phyloP scores from a whole-genome alignment of 2,797 vertebrate genomes.

The Bovichtus diacanthus region DNA sequence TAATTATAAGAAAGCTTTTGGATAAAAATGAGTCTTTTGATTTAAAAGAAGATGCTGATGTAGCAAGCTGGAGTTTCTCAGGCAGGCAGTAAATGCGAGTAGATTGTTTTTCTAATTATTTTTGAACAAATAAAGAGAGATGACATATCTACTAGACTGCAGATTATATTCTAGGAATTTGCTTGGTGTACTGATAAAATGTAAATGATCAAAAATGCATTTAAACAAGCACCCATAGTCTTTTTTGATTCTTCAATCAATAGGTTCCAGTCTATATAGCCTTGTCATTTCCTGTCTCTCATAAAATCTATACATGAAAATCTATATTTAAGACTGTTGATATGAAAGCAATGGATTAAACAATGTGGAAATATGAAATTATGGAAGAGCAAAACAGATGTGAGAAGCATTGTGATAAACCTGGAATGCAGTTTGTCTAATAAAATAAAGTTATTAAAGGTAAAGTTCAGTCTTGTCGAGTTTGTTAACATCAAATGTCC shows the following conservation, averaged over 20 bases:
- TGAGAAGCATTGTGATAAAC: not conserved
- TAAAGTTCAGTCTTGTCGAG: slow-evolving; percentile 19
- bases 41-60: too few relatives aligned
- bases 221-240: slow-evolving; percentile 8
- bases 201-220: slow-evolving; percentile 4
- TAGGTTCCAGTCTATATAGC: not conserved
- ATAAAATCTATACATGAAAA: slow-evolving; percentile 3
- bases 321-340: not conserved
- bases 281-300: not conserved
- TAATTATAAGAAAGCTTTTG: too few relatives aligned
- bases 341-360: slow-evolving; percentile 11
- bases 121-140: not conserved
- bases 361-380: not conserved
- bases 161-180: not conserved
- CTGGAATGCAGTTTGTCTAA: not conserved
- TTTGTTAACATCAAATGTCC: slow-evolving; percentile 40
- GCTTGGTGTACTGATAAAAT: slow-evolving; percentile 1
- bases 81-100: too few relatives aligned
- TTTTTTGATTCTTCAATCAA: not conserved
- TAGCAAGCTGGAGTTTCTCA: too few relatives aligned
- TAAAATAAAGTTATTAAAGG: not conserved
- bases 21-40: too few relatives aligned
- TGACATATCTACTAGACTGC: not conserved
- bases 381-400: not conserved
- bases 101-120: not conserved